Base-by-base conservation (phyloP, 2,888 invertebrate species). In the Brassicogethes aeneus region DNA sequence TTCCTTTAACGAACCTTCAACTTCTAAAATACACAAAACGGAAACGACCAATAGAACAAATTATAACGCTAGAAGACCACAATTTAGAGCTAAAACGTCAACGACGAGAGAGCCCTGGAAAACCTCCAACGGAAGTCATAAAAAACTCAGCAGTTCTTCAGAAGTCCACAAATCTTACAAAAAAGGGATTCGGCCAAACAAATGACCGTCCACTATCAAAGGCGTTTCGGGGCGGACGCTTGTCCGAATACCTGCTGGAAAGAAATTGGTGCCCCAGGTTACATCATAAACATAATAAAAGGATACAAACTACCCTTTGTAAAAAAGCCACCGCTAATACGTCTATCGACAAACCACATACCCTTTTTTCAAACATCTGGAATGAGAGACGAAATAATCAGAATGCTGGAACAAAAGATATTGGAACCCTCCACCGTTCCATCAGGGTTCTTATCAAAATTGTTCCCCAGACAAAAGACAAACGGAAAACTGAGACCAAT, bases 391-490 rank as follows among this genome's bases (percentile, higher is more conserved):
- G 39, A 42, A 17, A 16, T 42, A 17, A 16, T 34, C 1, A 16
- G 3, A 1, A 3, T 42, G 15, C 1, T 16, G 2, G 15, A 30
- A 7, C 15, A 33, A 30, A 14, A 23, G 2, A 33, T 44, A 10
- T 10, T 33, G 15, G 39, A 32, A 31, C n/a, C 12, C 2, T 13
- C 41, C 5, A 17, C n/a, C n/a, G 7, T 30, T 15, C 29, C 7
- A 16, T 29, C 37, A 12, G 47, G 42, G 3, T 48, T 46, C 17
- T 16, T 47, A 12, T 49, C 45, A 8, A 15, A 14, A n/a, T 43
- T 48, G 46, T 48, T 47, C 23, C 16, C 35, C 2, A 23, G 39
- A 16, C 46, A 34, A 36, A 48, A 46, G 37, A 15, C 12, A 15
- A 35, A 50, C 33, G 44, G 44, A n/a, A 34, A 2, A 12, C 13